phyloP scores from a whole-genome alignment of 2,888 invertebrate genomes.

The Alentia gelatinosa region DNA sequence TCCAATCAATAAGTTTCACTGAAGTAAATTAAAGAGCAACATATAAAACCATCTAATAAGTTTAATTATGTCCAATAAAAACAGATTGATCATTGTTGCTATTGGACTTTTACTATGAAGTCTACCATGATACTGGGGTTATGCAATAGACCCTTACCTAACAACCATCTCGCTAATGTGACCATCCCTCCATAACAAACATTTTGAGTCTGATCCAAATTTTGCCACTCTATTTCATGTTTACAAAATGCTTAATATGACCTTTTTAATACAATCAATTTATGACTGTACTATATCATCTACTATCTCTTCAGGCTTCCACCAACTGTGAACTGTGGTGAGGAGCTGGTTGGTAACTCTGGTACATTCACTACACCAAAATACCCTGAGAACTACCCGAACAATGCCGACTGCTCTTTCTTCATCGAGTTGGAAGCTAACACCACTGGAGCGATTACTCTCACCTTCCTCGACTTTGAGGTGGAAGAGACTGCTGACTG shows the following conservation, averaged over 20 bases:
- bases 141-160: neutral
- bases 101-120: neutral
- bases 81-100: neutral
- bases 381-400: neutral
- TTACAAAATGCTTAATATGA: too few species aligned
- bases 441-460: neutral
- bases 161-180: too few species aligned
- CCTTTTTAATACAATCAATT: too few species aligned
- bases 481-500: neutral
- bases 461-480: neutral
- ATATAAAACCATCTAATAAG: too few species aligned
- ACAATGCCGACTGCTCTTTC: constrained; percentile 37
- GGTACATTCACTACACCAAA: neutral
- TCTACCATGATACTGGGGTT: neutral
- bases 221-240: too few species aligned
- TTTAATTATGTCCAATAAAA: too few species aligned
- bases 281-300: too few species aligned
- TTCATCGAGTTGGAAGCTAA: neutral
- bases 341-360: neutral
- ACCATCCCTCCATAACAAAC: neutral
- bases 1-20: too few species aligned
- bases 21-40: too few species aligned
- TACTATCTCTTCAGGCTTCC: too few species aligned
- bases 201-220: too few species aligned
- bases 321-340: neutral